Evolutionary conservation across 2,113 vertebrate genomes (phyloP).

Genomic region (Phrynosoma blainvillii): DNA sequence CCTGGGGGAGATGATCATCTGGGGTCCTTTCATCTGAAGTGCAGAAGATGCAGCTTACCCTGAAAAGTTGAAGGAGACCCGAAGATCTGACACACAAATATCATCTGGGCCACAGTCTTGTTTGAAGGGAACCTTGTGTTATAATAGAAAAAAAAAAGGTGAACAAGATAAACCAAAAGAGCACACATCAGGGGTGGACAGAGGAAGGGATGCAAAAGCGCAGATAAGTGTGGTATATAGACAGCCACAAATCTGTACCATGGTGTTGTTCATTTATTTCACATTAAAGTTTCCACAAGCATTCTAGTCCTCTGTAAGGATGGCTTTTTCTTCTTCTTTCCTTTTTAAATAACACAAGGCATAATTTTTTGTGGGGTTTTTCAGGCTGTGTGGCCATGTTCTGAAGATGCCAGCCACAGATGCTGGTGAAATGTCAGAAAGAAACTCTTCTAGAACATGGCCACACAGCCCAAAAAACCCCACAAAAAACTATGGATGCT

Average conservation of each 20-base stretch:
- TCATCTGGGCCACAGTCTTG: conserved; percentile 14
- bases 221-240: conserved; percentile 14
- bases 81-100: conserved; percentile 27
- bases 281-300: not conserved
- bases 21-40: no score
- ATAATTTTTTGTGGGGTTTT: no score
- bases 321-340: not conserved
- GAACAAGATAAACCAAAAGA: not conserved
- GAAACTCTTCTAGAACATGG: no score
- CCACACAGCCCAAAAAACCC: no score
- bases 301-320: not conserved
- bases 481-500: no score
- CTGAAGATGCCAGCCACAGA: no score
- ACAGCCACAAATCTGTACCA: not conserved
- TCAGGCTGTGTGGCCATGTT: no score
- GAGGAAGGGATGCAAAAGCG: not conserved
- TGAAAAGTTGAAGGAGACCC: conserved; percentile 29
- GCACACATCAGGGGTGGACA: conserved; percentile 12
- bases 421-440: no score
- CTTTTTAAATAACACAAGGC: not conserved
- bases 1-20: not conserved
- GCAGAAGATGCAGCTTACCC: not conserved
- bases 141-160: not conserved
- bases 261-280: not conserved
- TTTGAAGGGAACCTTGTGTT: conserved; percentile 17